A percentile compares a stretch with the other conserved stretches of the same genome.
Evolutionary conservation across 2,888 invertebrate genomes (phyloP).

Genomic region (Thymelicus lineola): DNA sequence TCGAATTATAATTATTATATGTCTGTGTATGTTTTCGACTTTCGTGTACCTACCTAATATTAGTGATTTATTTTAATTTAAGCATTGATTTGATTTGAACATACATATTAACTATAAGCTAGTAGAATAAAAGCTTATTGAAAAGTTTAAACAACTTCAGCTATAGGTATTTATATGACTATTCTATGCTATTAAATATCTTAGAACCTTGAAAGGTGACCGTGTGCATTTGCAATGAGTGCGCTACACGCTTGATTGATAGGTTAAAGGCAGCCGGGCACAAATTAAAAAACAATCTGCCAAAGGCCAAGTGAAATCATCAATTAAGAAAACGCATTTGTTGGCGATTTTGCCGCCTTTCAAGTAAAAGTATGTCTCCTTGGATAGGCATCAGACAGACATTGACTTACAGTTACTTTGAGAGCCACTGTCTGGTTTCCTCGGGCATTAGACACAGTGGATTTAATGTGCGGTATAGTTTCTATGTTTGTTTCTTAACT

Average conservation of each 20-base stretch:
- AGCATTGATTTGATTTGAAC: no score
- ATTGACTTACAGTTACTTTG: not conserved
- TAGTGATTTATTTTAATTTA: no score
- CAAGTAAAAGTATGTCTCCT: constrained; percentile 27
- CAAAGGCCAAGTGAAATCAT: constrained; percentile 43
- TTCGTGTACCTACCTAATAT: no score
- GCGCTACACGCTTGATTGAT: constrained; percentile 52
- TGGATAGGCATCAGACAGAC: not conserved
- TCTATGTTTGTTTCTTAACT: no score
- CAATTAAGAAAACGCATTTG: constrained; percentile 44
- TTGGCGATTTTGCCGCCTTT: constrained; percentile 38
- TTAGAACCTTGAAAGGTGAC: constrained; percentile 39
- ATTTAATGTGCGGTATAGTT: no score
- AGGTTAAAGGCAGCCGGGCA: constrained; percentile 50
- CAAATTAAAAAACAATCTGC: constrained; percentile 50
- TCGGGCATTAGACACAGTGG: not conserved
- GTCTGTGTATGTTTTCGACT: no score
- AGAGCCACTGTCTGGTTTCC: not conserved
- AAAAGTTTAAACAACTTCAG: not conserved
- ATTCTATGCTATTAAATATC: constrained; percentile 36
- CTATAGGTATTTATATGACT: constrained; percentile 14
- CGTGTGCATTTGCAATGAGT: constrained; percentile 35
- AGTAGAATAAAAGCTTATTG: not conserved
- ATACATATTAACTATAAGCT: no score
- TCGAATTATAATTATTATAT: no score